phyloP scores from a whole-genome alignment of 2,113 vertebrate genomes.

The Polypterus bichir region DNA sequence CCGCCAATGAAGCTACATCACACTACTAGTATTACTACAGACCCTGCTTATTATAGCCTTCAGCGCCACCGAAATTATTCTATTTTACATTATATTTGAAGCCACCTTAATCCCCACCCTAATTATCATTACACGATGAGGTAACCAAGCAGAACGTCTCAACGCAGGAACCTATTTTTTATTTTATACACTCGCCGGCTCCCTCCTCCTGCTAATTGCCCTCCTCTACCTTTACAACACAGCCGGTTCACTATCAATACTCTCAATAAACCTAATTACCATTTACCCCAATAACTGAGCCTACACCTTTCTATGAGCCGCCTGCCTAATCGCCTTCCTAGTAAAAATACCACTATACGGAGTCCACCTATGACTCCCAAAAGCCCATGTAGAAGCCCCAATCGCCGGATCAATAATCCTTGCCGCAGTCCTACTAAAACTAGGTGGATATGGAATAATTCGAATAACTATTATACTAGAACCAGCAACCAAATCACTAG shows the following conservation, averaged over 20 bases:
- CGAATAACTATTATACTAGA: constrained; percentile 2
- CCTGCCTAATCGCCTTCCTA: constrained; percentile 16
- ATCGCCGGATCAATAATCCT: constrained; percentile 24
- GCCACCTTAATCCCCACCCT: constrained; percentile 23
- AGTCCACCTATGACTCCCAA: constrained; percentile 20
- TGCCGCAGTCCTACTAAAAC: constrained; percentile 21
- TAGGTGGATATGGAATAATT: constrained; percentile 22
- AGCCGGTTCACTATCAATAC: not conserved
- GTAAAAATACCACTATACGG: constrained; percentile 30
- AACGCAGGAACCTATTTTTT: constrained; percentile 23
- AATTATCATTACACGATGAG: constrained; percentile 24
- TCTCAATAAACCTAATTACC: fast-evolving
- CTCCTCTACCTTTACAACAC: constrained; percentile 5
- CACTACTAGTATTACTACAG: constrained; percentile 7
- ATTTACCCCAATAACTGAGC: fast-evolving
- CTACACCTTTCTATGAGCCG: not conserved
- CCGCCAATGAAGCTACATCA: constrained; percentile 15
- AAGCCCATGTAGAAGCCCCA: constrained; percentile 31
- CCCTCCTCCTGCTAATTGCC: constrained; percentile 8
- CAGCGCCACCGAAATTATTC: not conserved
- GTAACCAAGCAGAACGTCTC: constrained; percentile 16
- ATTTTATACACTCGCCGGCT: constrained; percentile 22
- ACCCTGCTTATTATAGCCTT: constrained; percentile 13
- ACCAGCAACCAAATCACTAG: not conserved
- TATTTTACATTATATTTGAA: constrained; percentile 26